Conservation (phyloP, 2,113 vertebrate genomes). For the Tinamus guttatus region DNA sequence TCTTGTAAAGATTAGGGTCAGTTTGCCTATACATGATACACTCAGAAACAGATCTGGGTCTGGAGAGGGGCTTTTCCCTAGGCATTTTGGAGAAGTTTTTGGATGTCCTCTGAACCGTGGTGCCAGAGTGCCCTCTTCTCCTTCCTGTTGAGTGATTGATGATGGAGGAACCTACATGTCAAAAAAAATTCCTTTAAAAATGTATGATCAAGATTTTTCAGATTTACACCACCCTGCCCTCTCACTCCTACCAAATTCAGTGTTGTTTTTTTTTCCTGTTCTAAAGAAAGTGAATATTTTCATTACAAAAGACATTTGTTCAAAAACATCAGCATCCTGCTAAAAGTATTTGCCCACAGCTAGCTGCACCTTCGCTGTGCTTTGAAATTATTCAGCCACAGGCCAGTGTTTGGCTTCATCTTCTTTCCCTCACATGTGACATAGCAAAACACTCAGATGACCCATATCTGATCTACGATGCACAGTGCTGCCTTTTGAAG, state of each 20-base stretch:
- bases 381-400: neutral
- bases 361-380: neutral
- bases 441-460: neutral
- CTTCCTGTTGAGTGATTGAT: neutral
- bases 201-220: neutral
- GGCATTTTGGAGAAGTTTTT: neutral
- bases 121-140: neutral
- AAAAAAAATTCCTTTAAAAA: neutral
- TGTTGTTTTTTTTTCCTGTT: neutral
- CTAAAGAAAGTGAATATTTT: neutral
- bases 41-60: neutral
- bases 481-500: neutral
- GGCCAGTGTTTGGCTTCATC: neutral
- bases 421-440: neutral
- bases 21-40: neutral
- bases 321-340: neutral
- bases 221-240: neutral
- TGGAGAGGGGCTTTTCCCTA: accelerated
- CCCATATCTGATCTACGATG: neutral
- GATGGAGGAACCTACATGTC: no score
- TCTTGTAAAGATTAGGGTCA: neutral
- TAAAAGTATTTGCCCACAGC: neutral
- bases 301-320: neutral
- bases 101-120: neutral
- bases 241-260: neutral